Conservation (phyloP, 2,888 invertebrate genomes). For the Drosophila testacea region DNA sequence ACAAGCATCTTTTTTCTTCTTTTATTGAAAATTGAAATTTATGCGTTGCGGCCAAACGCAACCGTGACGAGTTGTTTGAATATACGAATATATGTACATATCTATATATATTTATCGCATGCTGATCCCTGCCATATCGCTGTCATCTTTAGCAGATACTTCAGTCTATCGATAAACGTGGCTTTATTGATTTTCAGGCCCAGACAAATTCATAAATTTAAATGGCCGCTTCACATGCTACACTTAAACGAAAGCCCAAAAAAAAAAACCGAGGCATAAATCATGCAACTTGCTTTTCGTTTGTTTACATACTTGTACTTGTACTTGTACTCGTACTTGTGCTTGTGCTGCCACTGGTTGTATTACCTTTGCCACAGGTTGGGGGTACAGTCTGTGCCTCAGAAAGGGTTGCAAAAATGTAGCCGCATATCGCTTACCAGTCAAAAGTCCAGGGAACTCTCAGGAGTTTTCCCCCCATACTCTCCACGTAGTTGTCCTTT, state of each 20-base stretch:
- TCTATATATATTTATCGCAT: constrained; percentile 16
- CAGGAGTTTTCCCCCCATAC: neutral
- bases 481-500: constrained; percentile 58
- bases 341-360: neutral
- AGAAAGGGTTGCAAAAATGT: constrained; percentile 49
- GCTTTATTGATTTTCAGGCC: constrained; percentile 52
- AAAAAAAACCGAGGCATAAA: constrained; percentile 47
- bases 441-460: constrained; percentile 32
- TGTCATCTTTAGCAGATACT: constrained; percentile 67
- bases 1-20: constrained; percentile 46
- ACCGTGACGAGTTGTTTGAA: constrained; percentile 11
- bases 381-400: neutral
- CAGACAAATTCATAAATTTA: constrained; percentile 62
- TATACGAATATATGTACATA: constrained; percentile 2
- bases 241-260: constrained; percentile 23
- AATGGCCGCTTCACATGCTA: constrained; percentile 49
- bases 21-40: constrained; percentile 77
- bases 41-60: constrained; percentile 53
- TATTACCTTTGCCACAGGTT: constrained; percentile 12
- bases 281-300: constrained; percentile 50
- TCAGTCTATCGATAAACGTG: constrained; percentile 65
- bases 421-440: constrained; percentile 49
- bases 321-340: constrained; percentile 13
- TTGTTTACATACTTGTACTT: constrained; percentile 51
- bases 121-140: constrained; percentile 77